Conservation (phyloP, 2,797 vertebrate genomes). For the Pangasius sanitwongsei region DNA sequence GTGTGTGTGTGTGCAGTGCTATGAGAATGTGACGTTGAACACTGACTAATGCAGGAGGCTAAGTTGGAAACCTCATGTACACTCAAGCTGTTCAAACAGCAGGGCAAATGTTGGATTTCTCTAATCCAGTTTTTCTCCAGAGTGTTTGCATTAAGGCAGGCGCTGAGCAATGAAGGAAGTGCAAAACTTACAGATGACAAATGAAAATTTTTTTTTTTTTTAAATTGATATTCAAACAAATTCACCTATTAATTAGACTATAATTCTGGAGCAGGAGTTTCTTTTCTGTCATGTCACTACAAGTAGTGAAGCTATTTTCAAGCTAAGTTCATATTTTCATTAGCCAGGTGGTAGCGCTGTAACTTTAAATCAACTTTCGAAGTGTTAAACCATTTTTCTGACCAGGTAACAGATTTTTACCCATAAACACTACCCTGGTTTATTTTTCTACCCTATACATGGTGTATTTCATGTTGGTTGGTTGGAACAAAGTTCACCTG, state of each 20-base stretch:
- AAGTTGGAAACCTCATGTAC: neutral
- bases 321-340: neutral
- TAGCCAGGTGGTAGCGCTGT: neutral
- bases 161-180: neutral
- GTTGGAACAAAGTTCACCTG: neutral
- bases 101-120: neutral
- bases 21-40: neutral
- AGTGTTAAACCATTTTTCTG: neutral
- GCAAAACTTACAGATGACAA: neutral
- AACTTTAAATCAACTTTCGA: neutral
- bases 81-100: constrained; percentile 15
- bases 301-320: neutral
- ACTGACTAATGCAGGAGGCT: constrained; percentile 1
- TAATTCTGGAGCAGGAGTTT: neutral
- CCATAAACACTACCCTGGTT: neutral
- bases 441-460: neutral
- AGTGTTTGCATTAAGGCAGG: neutral
- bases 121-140: neutral
- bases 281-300: neutral
- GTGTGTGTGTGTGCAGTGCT: neutral
- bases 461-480: neutral
- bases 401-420: neutral
- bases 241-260: neutral
- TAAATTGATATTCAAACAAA: neutral
- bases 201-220: neutral